phyloP scores from a whole-genome alignment of 2,888 invertebrate species.

The Papilio elwesi region DNA sequence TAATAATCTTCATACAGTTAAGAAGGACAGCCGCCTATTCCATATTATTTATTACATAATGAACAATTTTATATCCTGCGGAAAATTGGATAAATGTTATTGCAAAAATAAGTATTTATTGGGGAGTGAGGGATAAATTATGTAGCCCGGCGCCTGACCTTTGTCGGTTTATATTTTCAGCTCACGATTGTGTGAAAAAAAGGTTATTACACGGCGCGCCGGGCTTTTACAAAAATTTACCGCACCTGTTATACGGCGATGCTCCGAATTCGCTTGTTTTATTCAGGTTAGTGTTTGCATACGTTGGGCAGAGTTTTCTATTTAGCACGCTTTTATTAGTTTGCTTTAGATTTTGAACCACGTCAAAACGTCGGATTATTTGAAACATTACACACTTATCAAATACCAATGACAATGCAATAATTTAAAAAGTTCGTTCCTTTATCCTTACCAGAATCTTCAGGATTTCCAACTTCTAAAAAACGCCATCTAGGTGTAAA shows the following conservation, averaged over 20 bases:
- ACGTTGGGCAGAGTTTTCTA: neutral
- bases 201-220: conserved; percentile 31
- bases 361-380: too few relatives aligned
- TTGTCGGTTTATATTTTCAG: conserved; percentile 38
- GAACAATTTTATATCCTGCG: conserved; percentile 40
- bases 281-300: conserved; percentile 12
- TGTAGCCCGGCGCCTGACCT: conserved; percentile 37
- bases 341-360: too few relatives aligned
- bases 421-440: too few relatives aligned
- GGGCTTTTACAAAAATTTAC: conserved; percentile 28
- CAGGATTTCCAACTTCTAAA: too few relatives aligned
- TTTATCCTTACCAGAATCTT: too few relatives aligned
- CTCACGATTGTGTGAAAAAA: conserved; percentile 36
- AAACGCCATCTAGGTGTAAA: too few relatives aligned
- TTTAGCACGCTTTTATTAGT: neutral
- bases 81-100: conserved; percentile 41
- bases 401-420: too few relatives aligned
- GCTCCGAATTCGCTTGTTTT: conserved; percentile 6
- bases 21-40: neutral
- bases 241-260: conserved; percentile 27
- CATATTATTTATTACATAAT: conserved; percentile 36
- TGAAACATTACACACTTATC: too few relatives aligned
- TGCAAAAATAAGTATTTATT: conserved; percentile 41
- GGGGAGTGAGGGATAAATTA: conserved; percentile 38
- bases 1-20: neutral